A percentile compares a stretch with the other conserved stretches of the same genome.
Conservation (phyloP, 2,888 invertebrate species). For the Cephus nigrinus region DNA sequence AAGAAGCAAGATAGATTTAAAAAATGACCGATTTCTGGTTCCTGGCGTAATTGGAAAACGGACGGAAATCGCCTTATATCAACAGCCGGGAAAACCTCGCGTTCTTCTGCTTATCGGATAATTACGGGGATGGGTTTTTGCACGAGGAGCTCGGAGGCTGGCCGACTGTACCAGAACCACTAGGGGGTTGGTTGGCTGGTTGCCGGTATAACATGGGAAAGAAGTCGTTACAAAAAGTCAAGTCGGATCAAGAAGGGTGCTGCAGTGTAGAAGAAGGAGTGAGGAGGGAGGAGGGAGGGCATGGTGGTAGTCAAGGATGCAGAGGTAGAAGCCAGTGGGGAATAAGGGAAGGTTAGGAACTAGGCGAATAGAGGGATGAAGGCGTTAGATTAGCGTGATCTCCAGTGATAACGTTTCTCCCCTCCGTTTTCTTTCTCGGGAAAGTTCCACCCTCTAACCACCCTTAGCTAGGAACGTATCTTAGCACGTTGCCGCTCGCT, state of each 20-base stretch:
- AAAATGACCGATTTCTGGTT: constrained; percentile 5
- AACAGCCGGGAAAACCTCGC: constrained; percentile 10
- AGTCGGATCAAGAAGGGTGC: constrained; percentile 38
- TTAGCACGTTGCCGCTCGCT: constrained; percentile 51
- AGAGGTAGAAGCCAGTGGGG: constrained; percentile 32
- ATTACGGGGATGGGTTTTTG: constrained; percentile 52
- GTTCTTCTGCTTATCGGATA: constrained; percentile 56
- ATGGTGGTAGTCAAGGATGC: constrained; percentile 25
- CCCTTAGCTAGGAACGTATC: constrained; percentile 22
- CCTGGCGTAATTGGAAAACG: constrained; percentile 41
- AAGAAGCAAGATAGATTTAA: too few relatives aligned
- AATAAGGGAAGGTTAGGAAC: too few relatives aligned
- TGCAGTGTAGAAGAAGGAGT: constrained; percentile 1
- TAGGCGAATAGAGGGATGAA: constrained; percentile 27
- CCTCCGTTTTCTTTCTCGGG: constrained; percentile 30
- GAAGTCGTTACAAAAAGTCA: constrained; percentile 61
- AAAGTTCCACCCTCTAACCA: constrained; percentile 10
- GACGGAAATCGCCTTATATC: constrained; percentile 16
- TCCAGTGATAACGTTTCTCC: constrained; percentile 59
- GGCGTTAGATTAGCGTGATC: constrained; percentile 64
- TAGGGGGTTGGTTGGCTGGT: constrained; percentile 19
- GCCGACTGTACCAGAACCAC: constrained; percentile 7
- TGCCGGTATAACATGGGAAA: constrained; percentile 17
- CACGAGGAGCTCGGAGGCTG: constrained; percentile 8
- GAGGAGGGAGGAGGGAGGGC: too few relatives aligned